Base-by-base conservation (phyloP, 1,140 invertebrate genomes). In the Meloidogyne hapla region DNA sequence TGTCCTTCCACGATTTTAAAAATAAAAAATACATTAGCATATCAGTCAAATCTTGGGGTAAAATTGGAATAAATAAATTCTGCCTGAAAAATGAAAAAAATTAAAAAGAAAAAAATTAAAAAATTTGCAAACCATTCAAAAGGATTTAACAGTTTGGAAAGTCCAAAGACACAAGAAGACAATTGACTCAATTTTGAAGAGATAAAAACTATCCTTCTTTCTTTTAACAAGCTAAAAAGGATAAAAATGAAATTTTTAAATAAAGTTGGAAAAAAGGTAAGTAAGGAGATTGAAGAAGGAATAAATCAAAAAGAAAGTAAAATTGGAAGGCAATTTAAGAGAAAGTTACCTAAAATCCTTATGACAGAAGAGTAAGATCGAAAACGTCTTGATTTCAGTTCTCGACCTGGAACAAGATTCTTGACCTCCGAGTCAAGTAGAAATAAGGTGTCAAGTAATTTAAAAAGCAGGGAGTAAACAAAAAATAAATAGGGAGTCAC, bases 61-160 rank as follows among this genome's bases (percentile, higher is more conserved):
- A 83, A 40, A 84, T 80, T 33, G 83, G 84, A 75, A 84, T 84
- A 70, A 84, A 84, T 18, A 84, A 71, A 63, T 81, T 81, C 68
- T 84, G 83, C 83, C 82, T 83, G 33, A 64, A 80, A 81, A 23
- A n/a, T 71, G 33, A 78, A 78, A 18, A 79, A 76, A 10, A 13
- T 40, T n/a, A 0, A n/a, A 25, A 70, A n/a, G 0, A 74, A 75
- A 26, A 42, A 25, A 61, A 21, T 48, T 23, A n/a, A n/a, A n/a
- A n/a, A n/a, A 42, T 62, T 21, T 4, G 42, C 77, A 68, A 33
- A 85, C 83, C 83, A 84, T 26, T 75, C 67, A 69, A 84, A 83
- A 38, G 83, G 83, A 61, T 80, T 86, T 2, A 84, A 64, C 13
- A 84, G 61, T 25, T 72, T 77, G 6, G 82, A 73, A 48, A 75